Evolutionary conservation across 1,140 invertebrate genomes (phyloP).

Genomic region (Caenorhabditis inopinata): DNA sequence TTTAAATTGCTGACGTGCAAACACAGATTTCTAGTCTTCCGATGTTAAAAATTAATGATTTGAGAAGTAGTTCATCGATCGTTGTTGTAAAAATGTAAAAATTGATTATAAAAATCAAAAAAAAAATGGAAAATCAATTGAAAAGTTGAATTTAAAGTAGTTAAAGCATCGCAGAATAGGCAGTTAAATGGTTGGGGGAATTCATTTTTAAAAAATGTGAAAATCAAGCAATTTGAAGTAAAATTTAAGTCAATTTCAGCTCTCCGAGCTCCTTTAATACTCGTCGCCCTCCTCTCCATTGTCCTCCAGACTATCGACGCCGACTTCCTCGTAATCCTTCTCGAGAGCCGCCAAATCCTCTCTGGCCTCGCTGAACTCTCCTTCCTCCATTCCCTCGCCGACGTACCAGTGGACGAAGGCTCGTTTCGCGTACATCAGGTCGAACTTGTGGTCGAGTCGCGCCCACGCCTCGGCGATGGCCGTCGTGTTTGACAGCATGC

Average conservation of each 20-base stretch:
- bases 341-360: slow-evolving; percentile 75
- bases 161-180: neutral
- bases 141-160: neutral
- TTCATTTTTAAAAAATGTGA: neutral
- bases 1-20: too few relatives aligned
- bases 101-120: too few relatives aligned
- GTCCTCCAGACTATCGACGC: slow-evolving; percentile 49
- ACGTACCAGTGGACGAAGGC: slow-evolving; percentile 49
- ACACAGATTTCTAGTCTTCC: too few relatives aligned
- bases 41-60: too few relatives aligned
- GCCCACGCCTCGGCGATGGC: slow-evolving; percentile 75
- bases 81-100: too few relatives aligned
- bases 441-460: slow-evolving; percentile 71
- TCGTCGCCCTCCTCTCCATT: slow-evolving; percentile 50
- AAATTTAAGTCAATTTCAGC: neutral
- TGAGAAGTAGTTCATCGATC: too few relatives aligned
- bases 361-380: slow-evolving; percentile 76
- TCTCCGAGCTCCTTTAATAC: too few relatives aligned
- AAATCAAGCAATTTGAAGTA: neutral
- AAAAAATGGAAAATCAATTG: too few relatives aligned
- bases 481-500: slow-evolving; percentile 82
- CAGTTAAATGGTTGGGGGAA: neutral
- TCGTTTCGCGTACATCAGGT: slow-evolving; percentile 74
- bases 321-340: slow-evolving; percentile 72
- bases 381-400: slow-evolving; percentile 73